Evolutionary conservation across 2,888 invertebrate genomes (phyloP).

Genomic region (Lepidocyrtoides sp.): DNA sequence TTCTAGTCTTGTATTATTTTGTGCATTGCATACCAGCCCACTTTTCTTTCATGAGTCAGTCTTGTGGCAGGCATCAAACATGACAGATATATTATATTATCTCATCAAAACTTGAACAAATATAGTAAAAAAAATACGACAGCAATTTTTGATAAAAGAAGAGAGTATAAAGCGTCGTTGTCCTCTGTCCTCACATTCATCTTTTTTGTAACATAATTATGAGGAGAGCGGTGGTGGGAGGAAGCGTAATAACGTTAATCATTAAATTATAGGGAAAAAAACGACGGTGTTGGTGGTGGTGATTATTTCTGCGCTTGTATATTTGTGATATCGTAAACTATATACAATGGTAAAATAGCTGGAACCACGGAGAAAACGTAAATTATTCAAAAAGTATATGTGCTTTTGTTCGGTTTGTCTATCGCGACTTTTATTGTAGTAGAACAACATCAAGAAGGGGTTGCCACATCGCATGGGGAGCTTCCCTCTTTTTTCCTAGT

Average conservation of each 20-base stretch:
- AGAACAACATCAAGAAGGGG: neutral
- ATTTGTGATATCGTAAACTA: slow-evolving; percentile 6
- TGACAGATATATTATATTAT: slow-evolving; percentile 19
- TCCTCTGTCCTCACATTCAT: neutral
- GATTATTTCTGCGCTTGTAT: neutral
- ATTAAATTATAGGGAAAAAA: neutral
- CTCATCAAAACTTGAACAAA: neutral
- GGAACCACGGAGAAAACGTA: neutral
- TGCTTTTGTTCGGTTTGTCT: neutral
- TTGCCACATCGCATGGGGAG: neutral
- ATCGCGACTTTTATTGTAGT: neutral
- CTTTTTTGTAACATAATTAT: too few species aligned
- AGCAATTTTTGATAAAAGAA: neutral
- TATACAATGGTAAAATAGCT: neutral
- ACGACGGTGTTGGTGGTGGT: neutral
- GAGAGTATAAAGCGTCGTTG: neutral
- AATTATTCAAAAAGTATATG: slow-evolving; percentile 7
- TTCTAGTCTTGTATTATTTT: neutral
- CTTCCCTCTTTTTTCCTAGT: neutral
- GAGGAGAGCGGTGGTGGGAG: neutral
- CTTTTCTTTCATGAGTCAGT: slow-evolving; percentile 61
- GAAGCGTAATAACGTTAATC: neutral
- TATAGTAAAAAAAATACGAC: slow-evolving; percentile 2
- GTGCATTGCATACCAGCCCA: slow-evolving; percentile 60
- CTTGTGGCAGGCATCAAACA: slow-evolving; percentile 73